A percentile compares a stretch with the other conserved stretches of the same genome.
These are phyloP conservation scores for Theropithecus gelada DNA, from an alignment of 2,113 vertebrate species.

Conservation along the genomic window DNA sequence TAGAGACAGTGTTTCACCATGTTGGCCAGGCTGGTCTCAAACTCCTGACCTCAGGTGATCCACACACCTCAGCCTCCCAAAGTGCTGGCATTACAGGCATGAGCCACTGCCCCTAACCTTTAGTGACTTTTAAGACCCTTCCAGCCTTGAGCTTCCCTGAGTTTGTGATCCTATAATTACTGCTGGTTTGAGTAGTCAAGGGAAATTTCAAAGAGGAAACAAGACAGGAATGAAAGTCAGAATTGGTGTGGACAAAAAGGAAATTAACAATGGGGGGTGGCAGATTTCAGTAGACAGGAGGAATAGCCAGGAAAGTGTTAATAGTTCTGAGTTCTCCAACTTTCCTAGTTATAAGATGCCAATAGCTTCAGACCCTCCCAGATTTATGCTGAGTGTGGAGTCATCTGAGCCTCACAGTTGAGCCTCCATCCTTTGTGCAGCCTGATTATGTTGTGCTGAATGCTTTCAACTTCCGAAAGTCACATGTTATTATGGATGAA, in stretches of 20 bases:
- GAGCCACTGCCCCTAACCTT: too few species aligned
- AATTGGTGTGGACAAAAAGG: background rate
- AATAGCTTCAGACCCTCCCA: background rate
- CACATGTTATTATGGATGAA: background rate
- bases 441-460: background rate
- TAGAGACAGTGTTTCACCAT: too few species aligned
- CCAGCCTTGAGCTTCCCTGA: background rate
- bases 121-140: background rate
- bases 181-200: background rate
- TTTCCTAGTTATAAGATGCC: background rate
- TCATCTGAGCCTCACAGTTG: background rate
- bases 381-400: background rate
- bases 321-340: too few species aligned
- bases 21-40: too few species aligned
- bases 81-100: too few species aligned
- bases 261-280: background rate
- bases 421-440: background rate
- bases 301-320: background rate
- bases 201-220: background rate
- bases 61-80: too few species aligned
- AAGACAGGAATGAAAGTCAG: background rate
- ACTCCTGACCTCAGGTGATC: too few species aligned
- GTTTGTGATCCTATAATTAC: background rate
- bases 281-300: background rate
- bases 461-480: background rate